Conservation (phyloP, 2,888 invertebrate species). For the Tethea ocularis region DNA sequence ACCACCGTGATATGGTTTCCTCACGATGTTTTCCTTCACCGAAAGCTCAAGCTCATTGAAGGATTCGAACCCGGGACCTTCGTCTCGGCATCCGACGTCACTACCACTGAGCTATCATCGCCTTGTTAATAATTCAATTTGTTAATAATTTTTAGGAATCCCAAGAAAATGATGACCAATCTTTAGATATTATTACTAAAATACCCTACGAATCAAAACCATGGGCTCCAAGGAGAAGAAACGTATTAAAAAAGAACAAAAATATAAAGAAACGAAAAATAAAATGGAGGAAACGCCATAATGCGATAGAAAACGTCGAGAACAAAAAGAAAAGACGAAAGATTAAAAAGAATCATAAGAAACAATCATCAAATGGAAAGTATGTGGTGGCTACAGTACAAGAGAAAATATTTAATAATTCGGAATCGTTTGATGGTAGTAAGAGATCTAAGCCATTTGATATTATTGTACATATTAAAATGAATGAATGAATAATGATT, state of each 20-base stretch:
- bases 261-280: constrained; percentile 14
- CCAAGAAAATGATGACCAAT: not conserved
- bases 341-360: not conserved
- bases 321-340: not conserved
- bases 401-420: constrained; percentile 22
- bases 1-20: no score
- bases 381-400: constrained; percentile 18
- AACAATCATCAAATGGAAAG: constrained; percentile 6
- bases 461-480: constrained; percentile 62
- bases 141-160: not conserved
- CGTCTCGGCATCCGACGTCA: no score
- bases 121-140: not conserved
- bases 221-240: constrained; percentile 9
- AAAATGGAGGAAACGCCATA: constrained; percentile 10
- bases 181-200: constrained; percentile 8
- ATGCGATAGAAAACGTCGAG: constrained; percentile 11
- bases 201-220: constrained; percentile 6
- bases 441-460: constrained; percentile 47
- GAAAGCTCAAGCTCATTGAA: no score
- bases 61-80: no score
- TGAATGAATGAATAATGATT: constrained; percentile 49
- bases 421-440: not conserved
- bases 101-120: no score
- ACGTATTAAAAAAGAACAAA: constrained; percentile 18
- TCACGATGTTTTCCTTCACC: no score